Evolutionary conservation across 2,797 vertebrate species (phyloP), one percentile per base, ranked within the genome.

Genomic region (Parauchenoglanis ngamensis): DNA sequence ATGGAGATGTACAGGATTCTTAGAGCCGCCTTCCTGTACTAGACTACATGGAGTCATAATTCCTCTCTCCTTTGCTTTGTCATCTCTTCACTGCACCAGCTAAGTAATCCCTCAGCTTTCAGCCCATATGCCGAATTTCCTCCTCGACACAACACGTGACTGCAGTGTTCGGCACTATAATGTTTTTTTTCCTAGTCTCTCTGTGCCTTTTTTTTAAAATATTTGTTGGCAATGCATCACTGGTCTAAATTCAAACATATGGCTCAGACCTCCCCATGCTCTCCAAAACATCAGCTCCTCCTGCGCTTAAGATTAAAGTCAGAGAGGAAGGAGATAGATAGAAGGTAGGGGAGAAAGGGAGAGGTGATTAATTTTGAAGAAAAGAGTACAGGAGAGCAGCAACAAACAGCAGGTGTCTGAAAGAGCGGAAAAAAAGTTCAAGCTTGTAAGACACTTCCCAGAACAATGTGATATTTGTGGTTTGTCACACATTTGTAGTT

Each of bases 121-220:
- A 87, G 76, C 56, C 63, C 82, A 70, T 87, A 84, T 87, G 63
- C 75, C 72, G 46, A 84, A 79, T 40, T 65, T 72, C 81, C 79
- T 84, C 25, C 81, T 73, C 19, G 5, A 83, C 59, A 68, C 49
- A 35, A 17, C 72, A 57, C 61, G 31, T 68, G 57, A 76, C 78
- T 73, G 56, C 72, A 76, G 80, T 77, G 31, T 68, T 77, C 72
- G 1, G 57, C 31, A 21, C 83, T 44, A 84, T 73, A 84, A 84
- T 84, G 68, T 12, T 49, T 49, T 80, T 80, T 79, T 65, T 35
- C 44, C 46, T 21, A 59, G 31, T 4, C 81, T 67, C 31, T n/a
- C 49, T 57, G 21, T 63, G 46, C 25, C 49, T 2, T 49, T 83
- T 67, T 84, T 84, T 84, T 83, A 23, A 83, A 57, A 68, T 77